Evolutionary conservation across 2,113 vertebrate species (phyloP).

Genomic region (Protobothrops mucrosquamatus): DNA sequence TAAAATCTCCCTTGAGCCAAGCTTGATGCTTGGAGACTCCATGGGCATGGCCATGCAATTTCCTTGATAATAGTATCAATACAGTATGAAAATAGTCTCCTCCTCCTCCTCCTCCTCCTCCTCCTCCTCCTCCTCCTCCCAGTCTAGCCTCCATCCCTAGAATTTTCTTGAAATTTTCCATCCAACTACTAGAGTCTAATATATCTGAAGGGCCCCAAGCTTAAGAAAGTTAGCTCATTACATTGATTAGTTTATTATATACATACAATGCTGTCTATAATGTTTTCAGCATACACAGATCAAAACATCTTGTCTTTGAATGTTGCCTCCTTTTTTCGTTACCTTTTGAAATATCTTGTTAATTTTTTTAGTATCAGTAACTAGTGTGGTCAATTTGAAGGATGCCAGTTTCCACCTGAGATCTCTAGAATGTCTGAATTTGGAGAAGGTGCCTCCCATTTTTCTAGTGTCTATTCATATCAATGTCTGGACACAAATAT

Average conservation of each 20-base stretch:
- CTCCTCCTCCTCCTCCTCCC: no score
- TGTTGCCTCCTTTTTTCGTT: neutral
- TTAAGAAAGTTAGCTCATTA: neutral
- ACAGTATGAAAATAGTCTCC: neutral
- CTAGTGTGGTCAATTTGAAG: neutral
- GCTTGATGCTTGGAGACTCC: neutral
- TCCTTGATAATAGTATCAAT: neutral
- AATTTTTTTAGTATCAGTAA: neutral
- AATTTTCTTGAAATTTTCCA: neutral
- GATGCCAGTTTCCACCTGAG: neutral
- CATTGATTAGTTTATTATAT: neutral
- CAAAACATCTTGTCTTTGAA: neutral
- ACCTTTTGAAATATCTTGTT: neutral
- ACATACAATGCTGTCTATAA: neutral
- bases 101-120: no score
- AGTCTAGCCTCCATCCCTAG: neutral
- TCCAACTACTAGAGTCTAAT: neutral
- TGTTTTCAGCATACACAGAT: neutral
- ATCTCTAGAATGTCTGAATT: neutral
- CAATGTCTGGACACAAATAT: neutral
- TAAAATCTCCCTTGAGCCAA: neutral
- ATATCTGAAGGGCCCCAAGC: neutral
- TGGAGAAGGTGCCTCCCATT: neutral
- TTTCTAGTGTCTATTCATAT: neutral
- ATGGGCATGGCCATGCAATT: neutral